Conservation (phyloP, 2,113 vertebrate genomes). For the Arizona elegans region DNA sequence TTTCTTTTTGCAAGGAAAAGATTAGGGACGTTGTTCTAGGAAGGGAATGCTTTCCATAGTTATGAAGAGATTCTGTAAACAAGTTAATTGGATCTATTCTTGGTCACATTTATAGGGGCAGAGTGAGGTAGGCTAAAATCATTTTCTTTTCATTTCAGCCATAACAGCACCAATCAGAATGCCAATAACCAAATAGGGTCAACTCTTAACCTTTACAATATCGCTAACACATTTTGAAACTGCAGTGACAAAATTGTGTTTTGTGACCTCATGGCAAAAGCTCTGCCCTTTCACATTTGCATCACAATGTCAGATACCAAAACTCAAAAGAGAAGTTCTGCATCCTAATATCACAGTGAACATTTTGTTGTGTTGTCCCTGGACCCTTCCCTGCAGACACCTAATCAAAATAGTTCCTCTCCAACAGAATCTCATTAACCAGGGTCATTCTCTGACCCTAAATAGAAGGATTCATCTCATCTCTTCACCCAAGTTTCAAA, state of each 20-base stretch:
- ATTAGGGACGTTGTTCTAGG: neutral
- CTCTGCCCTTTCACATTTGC: neutral
- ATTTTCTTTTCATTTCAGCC: neutral
- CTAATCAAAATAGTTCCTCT: neutral
- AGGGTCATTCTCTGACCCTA: neutral
- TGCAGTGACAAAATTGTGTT: neutral
- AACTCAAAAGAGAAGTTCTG: neutral
- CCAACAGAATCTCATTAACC: neutral
- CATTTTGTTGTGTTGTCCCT: neutral
- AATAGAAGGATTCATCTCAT: neutral
- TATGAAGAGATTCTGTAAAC: neutral
- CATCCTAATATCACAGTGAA: neutral
- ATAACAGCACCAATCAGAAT: neutral
- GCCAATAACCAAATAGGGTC: neutral
- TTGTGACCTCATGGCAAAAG: neutral
- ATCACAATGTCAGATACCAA: neutral
- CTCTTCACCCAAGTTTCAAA: neutral
- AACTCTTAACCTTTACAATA: neutral
- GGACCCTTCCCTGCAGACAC: neutral
- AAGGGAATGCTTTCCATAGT: neutral
- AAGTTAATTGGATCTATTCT: neutral
- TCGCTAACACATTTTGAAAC: neutral
- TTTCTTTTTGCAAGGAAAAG: neutral
- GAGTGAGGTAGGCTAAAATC: neutral
- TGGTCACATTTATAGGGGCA: neutral